Evolutionary conservation across 1,140 invertebrate species (phyloP).

Genomic region (Atta texana): DNA sequence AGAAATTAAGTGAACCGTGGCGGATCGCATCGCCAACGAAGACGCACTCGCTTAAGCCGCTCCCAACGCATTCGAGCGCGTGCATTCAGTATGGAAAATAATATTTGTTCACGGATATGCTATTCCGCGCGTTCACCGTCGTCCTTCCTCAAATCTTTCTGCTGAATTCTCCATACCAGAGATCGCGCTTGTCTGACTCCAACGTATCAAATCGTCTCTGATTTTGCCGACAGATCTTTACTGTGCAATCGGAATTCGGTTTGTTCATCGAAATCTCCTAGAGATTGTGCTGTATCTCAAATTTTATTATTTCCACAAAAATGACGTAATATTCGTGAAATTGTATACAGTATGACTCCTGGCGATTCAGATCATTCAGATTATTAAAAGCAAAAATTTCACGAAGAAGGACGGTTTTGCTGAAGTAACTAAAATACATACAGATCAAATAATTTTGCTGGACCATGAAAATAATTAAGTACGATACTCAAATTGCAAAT

Average conservation of each 20-base stretch:
- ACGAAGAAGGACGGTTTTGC: not conserved
- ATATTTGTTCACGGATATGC: constrained; percentile 71
- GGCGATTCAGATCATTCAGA: not conserved
- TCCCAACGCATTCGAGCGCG: constrained; percentile 64
- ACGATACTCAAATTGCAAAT: too few relatives aligned
- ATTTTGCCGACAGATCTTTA: not conserved
- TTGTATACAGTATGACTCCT: not conserved
- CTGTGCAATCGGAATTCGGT: not conserved
- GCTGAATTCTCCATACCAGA: constrained; percentile 25
- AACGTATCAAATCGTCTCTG: not conserved
- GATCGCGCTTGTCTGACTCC: constrained; percentile 58
- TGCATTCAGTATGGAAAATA: constrained; percentile 74
- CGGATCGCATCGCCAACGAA: constrained; percentile 70
- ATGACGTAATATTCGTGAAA: not conserved
- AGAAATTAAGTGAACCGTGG: constrained; percentile 77
- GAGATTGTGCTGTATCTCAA: not conserved
- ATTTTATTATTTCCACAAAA: not conserved
- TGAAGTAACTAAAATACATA: too few relatives aligned
- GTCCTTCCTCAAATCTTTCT: constrained; percentile 13
- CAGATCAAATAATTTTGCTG: too few relatives aligned
- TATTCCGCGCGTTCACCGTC: constrained; percentile 61
- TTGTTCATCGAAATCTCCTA: not conserved
- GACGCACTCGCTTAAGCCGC: constrained; percentile 70
- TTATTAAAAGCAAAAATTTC: not conserved
- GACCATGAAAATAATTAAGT: too few relatives aligned